Percentiles rank a stretch among this genome's conserved stretches.
Conservation (phyloP, 2,113 vertebrate species). For the Ibidorhyncha struthersii region DNA sequence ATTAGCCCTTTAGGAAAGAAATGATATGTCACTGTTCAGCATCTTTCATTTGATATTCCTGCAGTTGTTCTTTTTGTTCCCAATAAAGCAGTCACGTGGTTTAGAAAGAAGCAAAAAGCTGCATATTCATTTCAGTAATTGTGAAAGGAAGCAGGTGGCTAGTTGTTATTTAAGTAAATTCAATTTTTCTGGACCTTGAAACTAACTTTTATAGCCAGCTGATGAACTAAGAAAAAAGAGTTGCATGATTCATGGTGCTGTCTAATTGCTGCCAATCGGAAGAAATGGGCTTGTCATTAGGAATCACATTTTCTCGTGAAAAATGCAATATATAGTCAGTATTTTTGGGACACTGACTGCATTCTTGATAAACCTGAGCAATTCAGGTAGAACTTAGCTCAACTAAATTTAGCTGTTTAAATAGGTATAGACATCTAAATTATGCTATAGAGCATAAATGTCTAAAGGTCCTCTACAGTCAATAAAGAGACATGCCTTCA, state of each 20-base stretch:
- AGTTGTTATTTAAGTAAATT: background rate
- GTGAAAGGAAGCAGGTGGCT: background rate
- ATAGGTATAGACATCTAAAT: background rate
- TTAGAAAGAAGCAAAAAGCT: background rate
- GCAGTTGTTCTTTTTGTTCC: background rate
- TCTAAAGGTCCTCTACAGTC: background rate
- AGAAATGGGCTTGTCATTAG: background rate
- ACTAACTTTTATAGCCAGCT: background rate
- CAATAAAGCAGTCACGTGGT: background rate
- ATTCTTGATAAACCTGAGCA: background rate
- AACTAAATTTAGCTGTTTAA: background rate
- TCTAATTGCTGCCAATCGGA: background rate
- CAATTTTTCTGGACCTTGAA: background rate
- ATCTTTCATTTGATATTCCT: background rate
- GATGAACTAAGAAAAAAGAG: background rate
- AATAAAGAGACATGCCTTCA: background rate
- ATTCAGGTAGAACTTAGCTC: background rate
- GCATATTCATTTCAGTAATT: background rate
- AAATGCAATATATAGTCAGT: background rate
- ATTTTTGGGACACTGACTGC: background rate
- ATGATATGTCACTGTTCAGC: background rate
- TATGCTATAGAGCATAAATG: background rate
- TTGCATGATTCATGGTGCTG: background rate
- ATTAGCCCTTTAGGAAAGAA: background rate
- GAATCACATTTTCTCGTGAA: background rate